These are phyloP conservation scores for Ptychobarbus kaznakovi DNA, from an alignment of 2,797 vertebrate genomes.

Conservation along the genomic window DNA sequence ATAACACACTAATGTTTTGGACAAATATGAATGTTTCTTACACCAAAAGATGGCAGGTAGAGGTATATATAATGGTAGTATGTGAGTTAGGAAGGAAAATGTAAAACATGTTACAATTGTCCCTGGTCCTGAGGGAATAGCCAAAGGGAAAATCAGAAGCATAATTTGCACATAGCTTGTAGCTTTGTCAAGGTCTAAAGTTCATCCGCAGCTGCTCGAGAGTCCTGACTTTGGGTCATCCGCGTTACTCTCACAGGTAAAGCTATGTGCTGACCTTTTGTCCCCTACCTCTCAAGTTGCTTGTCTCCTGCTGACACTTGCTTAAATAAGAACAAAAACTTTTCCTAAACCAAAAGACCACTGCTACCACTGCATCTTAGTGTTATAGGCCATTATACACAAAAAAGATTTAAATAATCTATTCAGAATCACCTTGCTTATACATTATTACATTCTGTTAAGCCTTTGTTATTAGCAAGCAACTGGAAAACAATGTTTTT, in stretches of 20 bases:
- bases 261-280: constrained; percentile 70
- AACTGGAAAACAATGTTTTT: constrained; percentile 6
- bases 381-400: constrained; percentile 36
- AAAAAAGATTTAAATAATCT: constrained; percentile 26
- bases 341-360: constrained; percentile 52
- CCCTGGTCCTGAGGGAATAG: constrained; percentile 4
- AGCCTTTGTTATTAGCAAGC: not conserved
- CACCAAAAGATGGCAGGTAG: not conserved
- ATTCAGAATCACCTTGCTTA: not conserved
- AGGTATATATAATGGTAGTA: not conserved
- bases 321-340: constrained; percentile 69
- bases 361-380: constrained; percentile 57
- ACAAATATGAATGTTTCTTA: constrained; percentile 12
- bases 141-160: constrained; percentile 1
- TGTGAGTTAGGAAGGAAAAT: constrained; percentile 7
- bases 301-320: constrained; percentile 66
- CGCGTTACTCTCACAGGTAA: constrained; percentile 61
- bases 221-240: constrained; percentile 50
- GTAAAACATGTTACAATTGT: constrained; percentile 49
- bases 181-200: constrained; percentile 50
- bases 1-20: not conserved
- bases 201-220: constrained; percentile 38
- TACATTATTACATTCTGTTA: constrained; percentile 1
- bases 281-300: constrained; percentile 70
- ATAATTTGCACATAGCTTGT: constrained; percentile 33